A percentile compares a stretch with the other conserved stretches of the same genome.
Evolutionary conservation across 2,888 invertebrate genomes (phyloP).

Genomic region (Phragmatobia fuliginosa): DNA sequence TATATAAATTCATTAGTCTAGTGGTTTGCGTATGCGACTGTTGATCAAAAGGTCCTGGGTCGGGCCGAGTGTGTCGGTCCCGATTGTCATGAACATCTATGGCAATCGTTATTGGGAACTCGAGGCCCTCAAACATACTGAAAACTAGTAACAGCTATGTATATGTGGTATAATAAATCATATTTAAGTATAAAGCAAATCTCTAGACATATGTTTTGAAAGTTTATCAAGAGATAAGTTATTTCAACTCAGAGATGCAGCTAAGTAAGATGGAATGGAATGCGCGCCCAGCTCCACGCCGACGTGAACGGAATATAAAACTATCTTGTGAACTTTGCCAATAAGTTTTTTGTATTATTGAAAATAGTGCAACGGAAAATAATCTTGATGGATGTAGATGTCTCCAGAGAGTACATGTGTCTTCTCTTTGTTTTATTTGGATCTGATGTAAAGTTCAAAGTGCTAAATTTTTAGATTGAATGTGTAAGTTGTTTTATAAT

Average conservation of each 20-base stretch:
- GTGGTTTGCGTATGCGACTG: no score
- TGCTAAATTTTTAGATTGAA: no score
- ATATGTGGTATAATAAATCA: no score
- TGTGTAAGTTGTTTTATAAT: no score
- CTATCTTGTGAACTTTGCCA: neutral
- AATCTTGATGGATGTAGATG: constrained; percentile 11
- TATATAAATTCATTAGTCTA: no score
- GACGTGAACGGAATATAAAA: neutral
- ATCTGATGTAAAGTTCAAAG: neutral
- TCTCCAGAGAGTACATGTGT: no score
- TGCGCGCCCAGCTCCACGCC: neutral
- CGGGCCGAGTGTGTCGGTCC: no score
- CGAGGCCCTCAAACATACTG: no score
- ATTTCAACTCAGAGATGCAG: neutral
- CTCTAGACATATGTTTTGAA: neutral
- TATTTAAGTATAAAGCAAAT: neutral
- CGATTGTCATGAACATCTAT: no score
- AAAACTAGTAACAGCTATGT: no score
- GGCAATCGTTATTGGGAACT: no score
- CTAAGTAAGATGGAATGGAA: neutral
- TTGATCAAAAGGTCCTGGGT: no score
- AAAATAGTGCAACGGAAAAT: constrained; percentile 4
- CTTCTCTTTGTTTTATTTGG: neutral
- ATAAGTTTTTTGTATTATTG: neutral
- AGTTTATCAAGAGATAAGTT: neutral